Evolutionary conservation across 2,888 invertebrate genomes (phyloP).

Genomic region (Troides oblongomaculatus): DNA sequence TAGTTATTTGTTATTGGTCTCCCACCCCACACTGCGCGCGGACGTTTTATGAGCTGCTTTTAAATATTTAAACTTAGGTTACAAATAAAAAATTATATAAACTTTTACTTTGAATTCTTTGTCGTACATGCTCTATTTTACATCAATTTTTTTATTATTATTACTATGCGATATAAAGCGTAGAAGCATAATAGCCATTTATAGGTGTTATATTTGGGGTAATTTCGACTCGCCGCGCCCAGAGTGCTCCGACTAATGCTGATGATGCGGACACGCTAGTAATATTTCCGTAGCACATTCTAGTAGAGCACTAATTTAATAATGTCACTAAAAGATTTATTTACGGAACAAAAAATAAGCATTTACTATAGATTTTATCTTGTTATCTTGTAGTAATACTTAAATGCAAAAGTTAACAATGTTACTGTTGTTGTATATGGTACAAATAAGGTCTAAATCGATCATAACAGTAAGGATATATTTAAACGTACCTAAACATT

Average conservation of each 20-base stretch:
- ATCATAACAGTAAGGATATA: neutral
- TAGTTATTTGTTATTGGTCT: conserved; percentile 36
- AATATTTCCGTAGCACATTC: conserved; percentile 13
- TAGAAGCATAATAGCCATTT: conserved; percentile 61
- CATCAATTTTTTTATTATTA: conserved; percentile 50
- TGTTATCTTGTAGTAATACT: too few relatives aligned
- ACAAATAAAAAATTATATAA: conserved; percentile 4
- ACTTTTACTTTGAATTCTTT: neutral
- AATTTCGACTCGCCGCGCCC: conserved; percentile 52
- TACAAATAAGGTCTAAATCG: too few relatives aligned
- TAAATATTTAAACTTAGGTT: conserved; percentile 12
- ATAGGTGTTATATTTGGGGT: conserved; percentile 59
- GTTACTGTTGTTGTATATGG: too few relatives aligned
- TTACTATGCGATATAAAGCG: conserved; percentile 56
- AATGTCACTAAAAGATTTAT: neutral
- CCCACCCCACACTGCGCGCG: conserved; percentile 40
- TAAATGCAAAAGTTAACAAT: too few relatives aligned
- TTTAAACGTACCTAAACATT: neutral
- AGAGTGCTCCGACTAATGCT: conserved; percentile 46
- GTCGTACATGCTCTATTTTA: conserved; percentile 33
- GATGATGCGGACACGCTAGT: conserved; percentile 45
- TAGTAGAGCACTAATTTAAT: conserved; percentile 13
- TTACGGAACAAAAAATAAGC: neutral
- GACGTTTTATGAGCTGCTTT: conserved; percentile 46
- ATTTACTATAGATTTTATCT: too few relatives aligned